A percentile compares a stretch with the other conserved stretches of the same genome.
phyloP scores from a whole-genome alignment of 2,797 vertebrate species.

The Coranthus polyacanthus region DNA sequence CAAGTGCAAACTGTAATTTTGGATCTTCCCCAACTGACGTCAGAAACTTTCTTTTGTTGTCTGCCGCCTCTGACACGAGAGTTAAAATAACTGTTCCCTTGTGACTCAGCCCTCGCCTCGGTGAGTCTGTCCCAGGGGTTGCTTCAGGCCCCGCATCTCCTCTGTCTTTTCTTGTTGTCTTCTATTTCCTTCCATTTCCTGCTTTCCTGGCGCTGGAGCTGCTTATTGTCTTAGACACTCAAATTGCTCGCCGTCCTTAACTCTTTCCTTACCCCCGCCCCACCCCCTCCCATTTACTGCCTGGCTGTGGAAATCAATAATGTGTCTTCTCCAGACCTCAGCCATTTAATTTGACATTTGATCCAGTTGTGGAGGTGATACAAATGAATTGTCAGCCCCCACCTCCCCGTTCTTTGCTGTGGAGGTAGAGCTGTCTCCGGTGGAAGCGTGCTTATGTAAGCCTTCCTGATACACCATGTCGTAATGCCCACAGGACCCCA shows the following conservation, averaged over 20 bases:
- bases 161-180: slow-evolving; percentile 51
- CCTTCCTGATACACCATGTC: slow-evolving; percentile 43
- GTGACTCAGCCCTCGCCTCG: slow-evolving; percentile 54
- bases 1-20: too few species aligned
- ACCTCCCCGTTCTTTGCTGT: slow-evolving; percentile 16
- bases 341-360: slow-evolving; percentile 67
- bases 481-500: slow-evolving; percentile 47
- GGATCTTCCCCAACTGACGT: too few species aligned
- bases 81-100: slow-evolving; percentile 28
- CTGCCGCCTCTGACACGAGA: slow-evolving; percentile 20
- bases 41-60: too few species aligned
- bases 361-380: slow-evolving; percentile 54
- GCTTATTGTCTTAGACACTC: slow-evolving; percentile 42
- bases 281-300: slow-evolving; percentile 35
- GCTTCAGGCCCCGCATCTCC: slow-evolving; percentile 48
- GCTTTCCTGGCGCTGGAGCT: slow-evolving; percentile 11
- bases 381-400: slow-evolving; percentile 39
- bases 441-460: slow-evolving; percentile 48
- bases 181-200: slow-evolving; percentile 46
- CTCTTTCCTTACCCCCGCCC: slow-evolving; percentile 16
- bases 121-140: slow-evolving; percentile 33
- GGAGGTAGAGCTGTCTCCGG: slow-evolving; percentile 38
- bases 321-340: slow-evolving; percentile 33
- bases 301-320: slow-evolving; percentile 64
- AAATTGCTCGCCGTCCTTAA: slow-evolving; percentile 39